These are phyloP conservation scores for Echinarachnius parma DNA, from an alignment of 53 echinoderm and acorn worm species.

Conservation along the genomic window DNA sequence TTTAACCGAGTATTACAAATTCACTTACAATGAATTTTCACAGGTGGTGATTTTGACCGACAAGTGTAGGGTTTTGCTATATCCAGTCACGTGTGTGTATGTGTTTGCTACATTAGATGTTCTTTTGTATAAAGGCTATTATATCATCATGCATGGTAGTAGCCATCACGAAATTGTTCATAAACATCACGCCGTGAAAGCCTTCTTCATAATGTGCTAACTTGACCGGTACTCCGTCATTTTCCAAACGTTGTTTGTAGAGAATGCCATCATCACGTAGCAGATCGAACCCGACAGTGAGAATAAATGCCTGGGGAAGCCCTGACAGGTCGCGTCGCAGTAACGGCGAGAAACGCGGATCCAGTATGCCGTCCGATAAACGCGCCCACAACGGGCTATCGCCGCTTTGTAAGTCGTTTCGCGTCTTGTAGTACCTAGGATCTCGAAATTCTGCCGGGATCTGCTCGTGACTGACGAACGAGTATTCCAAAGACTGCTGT, in stretches of 20 bases:
- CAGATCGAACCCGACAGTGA: constrained; percentile 63
- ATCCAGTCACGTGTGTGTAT: too few relatives aligned
- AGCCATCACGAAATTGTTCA: too few relatives aligned
- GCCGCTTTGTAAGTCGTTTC: constrained; percentile 22
- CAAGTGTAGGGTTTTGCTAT: too few relatives aligned
- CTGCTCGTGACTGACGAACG: constrained; percentile 29
- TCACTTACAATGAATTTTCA: too few relatives aligned
- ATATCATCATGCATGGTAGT: too few relatives aligned
- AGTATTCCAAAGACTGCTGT: constrained; percentile 8
- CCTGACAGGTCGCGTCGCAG: constrained; percentile 56
- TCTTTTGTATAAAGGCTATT: too few relatives aligned
- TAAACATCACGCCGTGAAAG: constrained; percentile 24
- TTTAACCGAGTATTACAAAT: too few relatives aligned
- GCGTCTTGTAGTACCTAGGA: constrained; percentile 28
- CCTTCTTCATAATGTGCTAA: constrained; percentile 30
- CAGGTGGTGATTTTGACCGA: too few relatives aligned
- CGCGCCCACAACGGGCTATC: constrained; percentile 50
- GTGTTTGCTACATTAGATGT: too few relatives aligned
- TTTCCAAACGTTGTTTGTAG: constrained; percentile 29
- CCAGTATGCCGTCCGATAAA: constrained; percentile 36
- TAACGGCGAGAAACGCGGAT: constrained; percentile 60
- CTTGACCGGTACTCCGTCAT: constrained; percentile 13
- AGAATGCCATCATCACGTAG: constrained; percentile 68
- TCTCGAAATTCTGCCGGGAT: constrained; percentile 49
- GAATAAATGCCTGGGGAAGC: constrained; percentile 65